phyloP scores from a whole-genome alignment of 2,113 vertebrate genomes.

The Tautogolabrus adspersus region DNA sequence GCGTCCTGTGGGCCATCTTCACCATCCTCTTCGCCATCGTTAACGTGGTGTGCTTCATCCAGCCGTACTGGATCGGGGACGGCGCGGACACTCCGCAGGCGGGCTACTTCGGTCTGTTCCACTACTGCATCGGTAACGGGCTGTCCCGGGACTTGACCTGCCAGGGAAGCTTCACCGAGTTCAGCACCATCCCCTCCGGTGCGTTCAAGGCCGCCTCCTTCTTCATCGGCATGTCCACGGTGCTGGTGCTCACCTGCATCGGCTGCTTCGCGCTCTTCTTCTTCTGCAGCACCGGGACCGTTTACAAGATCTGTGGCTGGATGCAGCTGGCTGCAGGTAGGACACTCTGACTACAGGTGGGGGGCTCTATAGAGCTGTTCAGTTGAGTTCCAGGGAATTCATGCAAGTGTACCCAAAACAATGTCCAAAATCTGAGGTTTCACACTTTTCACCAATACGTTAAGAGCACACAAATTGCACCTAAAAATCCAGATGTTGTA shows the following conservation, averaged over 20 bases:
- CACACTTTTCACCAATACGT: too few species aligned
- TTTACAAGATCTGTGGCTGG: constrained; percentile 99
- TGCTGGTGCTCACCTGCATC: constrained; percentile 95
- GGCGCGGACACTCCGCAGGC: constrained; percentile 95
- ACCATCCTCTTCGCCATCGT: constrained; percentile 99
- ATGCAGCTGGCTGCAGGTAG: constrained; percentile 98
- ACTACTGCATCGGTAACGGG: constrained; percentile 98
- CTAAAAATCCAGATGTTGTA: background rate
- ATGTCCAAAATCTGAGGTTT: too few species aligned
- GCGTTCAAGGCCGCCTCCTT: constrained; percentile 98
- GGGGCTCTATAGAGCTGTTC: background rate
- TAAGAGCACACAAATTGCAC: background rate
- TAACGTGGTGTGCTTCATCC: constrained; percentile 98
- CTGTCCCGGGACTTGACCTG: constrained; percentile 94
- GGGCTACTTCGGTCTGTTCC: constrained; percentile 98
- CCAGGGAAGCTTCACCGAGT: constrained; percentile 97
- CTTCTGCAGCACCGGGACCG: constrained; percentile 99
- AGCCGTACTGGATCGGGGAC: constrained; percentile 99
- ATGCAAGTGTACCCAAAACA: background rate
- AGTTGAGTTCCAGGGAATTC: background rate
- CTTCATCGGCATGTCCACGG: constrained; percentile 98
- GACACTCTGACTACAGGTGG: constrained; percentile 61
- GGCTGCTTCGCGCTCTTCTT: constrained; percentile 97
- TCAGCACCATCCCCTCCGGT: constrained; percentile 94
- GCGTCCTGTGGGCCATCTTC: constrained; percentile 99